Evolutionary conservation across 1,140 invertebrate genomes (phyloP).

Genomic region (Catajapyx aquilonaris): DNA sequence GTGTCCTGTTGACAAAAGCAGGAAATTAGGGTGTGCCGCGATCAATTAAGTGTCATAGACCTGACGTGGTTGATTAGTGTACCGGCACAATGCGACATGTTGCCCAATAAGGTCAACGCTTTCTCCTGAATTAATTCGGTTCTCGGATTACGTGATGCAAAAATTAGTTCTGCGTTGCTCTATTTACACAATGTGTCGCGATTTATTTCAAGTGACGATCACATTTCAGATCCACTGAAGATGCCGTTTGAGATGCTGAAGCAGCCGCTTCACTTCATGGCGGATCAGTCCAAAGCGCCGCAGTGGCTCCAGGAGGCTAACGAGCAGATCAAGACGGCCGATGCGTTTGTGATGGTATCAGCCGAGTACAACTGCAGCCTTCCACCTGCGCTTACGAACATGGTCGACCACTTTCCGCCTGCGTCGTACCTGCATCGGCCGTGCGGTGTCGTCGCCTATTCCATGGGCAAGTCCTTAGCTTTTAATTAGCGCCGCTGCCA

Average conservation of each 20-base stretch:
- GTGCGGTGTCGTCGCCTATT: conserved; percentile 24
- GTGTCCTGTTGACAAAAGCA: too few relatives aligned
- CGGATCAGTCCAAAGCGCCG: conserved; percentile 17
- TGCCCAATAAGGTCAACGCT: too few relatives aligned
- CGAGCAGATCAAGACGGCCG: conserved; percentile 18
- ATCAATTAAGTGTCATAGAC: too few relatives aligned
- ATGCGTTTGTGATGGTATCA: conserved; percentile 23
- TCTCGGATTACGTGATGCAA: too few relatives aligned
- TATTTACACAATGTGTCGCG: too few relatives aligned
- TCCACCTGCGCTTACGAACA: conserved; percentile 23
- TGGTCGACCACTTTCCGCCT: conserved; percentile 25
- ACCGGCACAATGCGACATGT: too few relatives aligned
- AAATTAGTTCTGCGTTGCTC: too few relatives aligned
- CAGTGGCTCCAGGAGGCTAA: conserved; percentile 19
- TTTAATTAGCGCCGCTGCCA: too few relatives aligned
- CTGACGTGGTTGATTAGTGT: too few relatives aligned
- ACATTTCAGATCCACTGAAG: conserved; percentile 20
- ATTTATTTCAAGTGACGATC: too few relatives aligned
- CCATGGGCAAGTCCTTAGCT: conserved; percentile 17
- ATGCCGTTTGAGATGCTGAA: conserved; percentile 19
- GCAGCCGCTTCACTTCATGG: conserved; percentile 19
- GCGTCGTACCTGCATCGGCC: conserved; percentile 21
- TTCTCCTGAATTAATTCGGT: too few relatives aligned
- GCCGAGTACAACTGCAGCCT: conserved; percentile 25
- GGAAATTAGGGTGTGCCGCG: too few relatives aligned